Evolutionary conservation across 2,113 vertebrate species (phyloP).

Genomic region (Meriones unguiculatus): DNA sequence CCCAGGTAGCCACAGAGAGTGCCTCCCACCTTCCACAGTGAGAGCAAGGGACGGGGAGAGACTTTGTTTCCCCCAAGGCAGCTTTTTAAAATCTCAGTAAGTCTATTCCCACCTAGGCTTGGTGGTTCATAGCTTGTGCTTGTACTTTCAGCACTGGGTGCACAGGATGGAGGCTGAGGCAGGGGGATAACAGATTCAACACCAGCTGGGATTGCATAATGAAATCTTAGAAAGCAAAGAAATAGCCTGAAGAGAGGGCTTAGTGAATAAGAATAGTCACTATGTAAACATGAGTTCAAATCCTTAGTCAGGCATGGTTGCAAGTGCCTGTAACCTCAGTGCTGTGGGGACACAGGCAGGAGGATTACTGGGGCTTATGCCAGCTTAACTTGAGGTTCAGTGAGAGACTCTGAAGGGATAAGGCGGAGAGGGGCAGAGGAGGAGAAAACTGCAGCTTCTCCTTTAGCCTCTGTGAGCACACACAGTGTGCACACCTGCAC

Average conservation of each 20-base stretch:
- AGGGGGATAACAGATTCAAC: not conserved
- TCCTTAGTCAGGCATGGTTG: not conserved
- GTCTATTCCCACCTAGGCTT: not conserved
- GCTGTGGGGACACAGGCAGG: not conserved
- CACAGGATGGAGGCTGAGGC: not conserved
- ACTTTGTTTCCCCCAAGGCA: not conserved
- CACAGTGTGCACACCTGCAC: too few relatives aligned
- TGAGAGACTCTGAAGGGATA: not conserved
- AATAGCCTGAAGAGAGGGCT: not conserved
- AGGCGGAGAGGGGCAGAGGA: not conserved
- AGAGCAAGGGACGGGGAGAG: not conserved
- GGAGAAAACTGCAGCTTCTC: not conserved
- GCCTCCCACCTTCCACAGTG: not conserved
- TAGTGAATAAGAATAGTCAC: not conserved
- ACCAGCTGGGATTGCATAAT: not conserved
- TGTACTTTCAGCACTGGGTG: not conserved
- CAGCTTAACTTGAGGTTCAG: not conserved
- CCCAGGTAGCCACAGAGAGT: not conserved
- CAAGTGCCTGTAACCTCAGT: not conserved
- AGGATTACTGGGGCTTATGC: not conserved
- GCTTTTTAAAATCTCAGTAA: not conserved
- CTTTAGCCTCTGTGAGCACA: not conserved
- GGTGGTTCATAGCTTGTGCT: not conserved
- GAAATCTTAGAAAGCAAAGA: not conserved
- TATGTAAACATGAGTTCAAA: not conserved